These are phyloP conservation scores for Emmelina monodactyla DNA, from an alignment of 2,888 invertebrate species.

Conservation along the genomic window DNA sequence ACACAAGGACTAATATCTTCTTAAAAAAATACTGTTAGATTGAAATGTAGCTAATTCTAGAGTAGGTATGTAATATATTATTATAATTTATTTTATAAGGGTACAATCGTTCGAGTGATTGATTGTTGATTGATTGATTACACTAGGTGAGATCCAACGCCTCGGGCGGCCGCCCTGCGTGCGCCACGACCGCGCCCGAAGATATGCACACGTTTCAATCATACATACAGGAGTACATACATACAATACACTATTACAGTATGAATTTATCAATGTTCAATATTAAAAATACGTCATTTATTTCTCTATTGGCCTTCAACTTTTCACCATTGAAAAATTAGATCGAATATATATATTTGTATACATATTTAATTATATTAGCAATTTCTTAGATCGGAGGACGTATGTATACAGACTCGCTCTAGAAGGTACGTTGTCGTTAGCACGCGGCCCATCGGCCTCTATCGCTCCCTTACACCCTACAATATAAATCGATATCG, in stretches of 20 bases:
- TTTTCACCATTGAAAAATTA: conserved; percentile 60
- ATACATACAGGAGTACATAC: conserved; percentile 38
- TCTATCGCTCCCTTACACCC: conserved; percentile 48
- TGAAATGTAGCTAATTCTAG: conserved; percentile 65
- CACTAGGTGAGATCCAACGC: conserved; percentile 64
- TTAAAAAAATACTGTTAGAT: conserved; percentile 68
- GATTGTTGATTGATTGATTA: too few species aligned
- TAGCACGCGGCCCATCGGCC: conserved; percentile 59
- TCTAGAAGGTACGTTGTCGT: conserved; percentile 64
- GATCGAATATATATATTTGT: conserved; percentile 61
- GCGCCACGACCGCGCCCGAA: conserved; percentile 56
- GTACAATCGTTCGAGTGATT: conserved; percentile 60
- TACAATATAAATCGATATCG: conserved; percentile 60
- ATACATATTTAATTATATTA: conserved; percentile 63
- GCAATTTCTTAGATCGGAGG: conserved; percentile 62
- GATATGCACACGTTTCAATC: conserved; percentile 63
- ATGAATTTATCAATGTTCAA: conserved; percentile 58
- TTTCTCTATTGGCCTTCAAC: conserved; percentile 63
- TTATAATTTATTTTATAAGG: conserved; percentile 58
- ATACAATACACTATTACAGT: conserved; percentile 54
- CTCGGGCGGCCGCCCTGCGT: conserved; percentile 51
- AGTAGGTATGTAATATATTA: conserved; percentile 24
- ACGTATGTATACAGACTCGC: conserved; percentile 66
- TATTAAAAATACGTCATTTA: conserved; percentile 66
- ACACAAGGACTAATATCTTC: conserved; percentile 66